Evolutionary conservation across 2,888 invertebrate genomes (phyloP).

Genomic region (Aquatica leii): DNA sequence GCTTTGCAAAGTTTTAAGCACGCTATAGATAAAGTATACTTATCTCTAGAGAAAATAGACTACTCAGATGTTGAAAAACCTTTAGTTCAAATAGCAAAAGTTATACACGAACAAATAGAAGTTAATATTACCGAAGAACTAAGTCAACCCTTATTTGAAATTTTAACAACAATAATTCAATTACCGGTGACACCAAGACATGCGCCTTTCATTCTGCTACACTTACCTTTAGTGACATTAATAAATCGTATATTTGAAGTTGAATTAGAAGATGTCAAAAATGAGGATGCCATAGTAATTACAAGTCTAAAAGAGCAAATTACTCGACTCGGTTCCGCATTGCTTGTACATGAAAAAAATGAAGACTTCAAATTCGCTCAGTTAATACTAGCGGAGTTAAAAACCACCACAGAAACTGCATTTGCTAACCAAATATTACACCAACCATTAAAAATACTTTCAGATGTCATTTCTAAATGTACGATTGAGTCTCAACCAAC

Average conservation of each 20-base stretch:
- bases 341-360: too few relatives aligned
- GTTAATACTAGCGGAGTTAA: too few relatives aligned
- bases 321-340: too few relatives aligned
- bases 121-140: conserved; percentile 1
- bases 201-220: background rate
- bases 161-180: background rate
- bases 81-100: background rate
- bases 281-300: background rate
- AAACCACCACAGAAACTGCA: too few relatives aligned
- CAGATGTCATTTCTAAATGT: too few relatives aligned
- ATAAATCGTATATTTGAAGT: background rate
- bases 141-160: background rate
- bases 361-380: too few relatives aligned
- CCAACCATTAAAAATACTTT: too few relatives aligned
- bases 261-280: background rate
- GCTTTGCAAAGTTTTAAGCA: conserved; percentile 36
- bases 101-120: background rate
- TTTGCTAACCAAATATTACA: too few relatives aligned
- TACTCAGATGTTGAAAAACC: background rate
- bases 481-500: too few relatives aligned
- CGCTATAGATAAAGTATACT: conserved; percentile 15
- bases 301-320: background rate
- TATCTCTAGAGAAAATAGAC: background rate
- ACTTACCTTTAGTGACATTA: background rate
- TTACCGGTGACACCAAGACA: background rate